phyloP scores from a whole-genome alignment of 2,113 vertebrate genomes.

The Alexandromys fortis region DNA sequence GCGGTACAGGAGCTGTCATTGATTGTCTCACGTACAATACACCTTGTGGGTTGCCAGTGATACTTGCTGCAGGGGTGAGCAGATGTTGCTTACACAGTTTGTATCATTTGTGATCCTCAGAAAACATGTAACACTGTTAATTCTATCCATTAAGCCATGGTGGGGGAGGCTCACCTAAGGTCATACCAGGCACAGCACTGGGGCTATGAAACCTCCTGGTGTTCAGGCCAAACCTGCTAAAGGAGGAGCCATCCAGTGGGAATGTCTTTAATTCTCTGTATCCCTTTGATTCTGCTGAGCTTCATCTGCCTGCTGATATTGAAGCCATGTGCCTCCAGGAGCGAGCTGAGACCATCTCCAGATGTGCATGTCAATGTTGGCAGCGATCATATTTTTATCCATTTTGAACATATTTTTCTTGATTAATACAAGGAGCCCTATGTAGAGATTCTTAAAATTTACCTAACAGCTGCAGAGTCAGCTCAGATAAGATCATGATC shows the following conservation, averaged over 20 bases:
- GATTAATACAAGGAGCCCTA: constrained; percentile 70
- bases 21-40: fast-evolving
- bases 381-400: constrained; percentile 62
- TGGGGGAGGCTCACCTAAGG: too few relatives aligned
- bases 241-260: background rate
- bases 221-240: background rate
- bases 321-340: constrained; percentile 72
- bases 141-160: too few relatives aligned
- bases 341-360: constrained; percentile 60
- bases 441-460: constrained; percentile 52
- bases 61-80: background rate
- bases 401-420: constrained; percentile 68
- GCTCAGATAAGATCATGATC: background rate
- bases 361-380: constrained; percentile 68
- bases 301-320: constrained; percentile 61
- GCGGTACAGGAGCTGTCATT: fast-evolving
- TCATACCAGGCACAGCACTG: fast-evolving
- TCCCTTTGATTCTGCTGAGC: constrained; percentile 60
- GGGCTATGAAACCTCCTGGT: background rate
- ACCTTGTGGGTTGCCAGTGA: fast-evolving
- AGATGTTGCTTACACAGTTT: background rate
- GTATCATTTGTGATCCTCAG: background rate
- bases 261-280: constrained; percentile 1
- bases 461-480: constrained; percentile 17
- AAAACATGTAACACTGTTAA: background rate